Evolutionary conservation across 2,888 invertebrate genomes (phyloP), one percentile per base, ranked within the genome.

Genomic region (Cheilosia vulpina): DNA sequence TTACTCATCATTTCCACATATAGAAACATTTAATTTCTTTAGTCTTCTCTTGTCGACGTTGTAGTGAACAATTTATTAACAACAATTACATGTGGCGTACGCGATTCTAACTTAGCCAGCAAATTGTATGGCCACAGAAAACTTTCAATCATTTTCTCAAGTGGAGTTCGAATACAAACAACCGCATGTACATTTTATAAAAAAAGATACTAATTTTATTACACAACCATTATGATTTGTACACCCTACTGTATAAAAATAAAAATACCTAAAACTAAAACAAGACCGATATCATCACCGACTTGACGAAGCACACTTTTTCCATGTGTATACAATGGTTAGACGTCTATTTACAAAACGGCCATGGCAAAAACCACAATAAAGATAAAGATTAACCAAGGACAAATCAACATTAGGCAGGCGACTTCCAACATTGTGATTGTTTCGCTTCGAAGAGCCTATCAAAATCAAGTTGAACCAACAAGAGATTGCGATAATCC

Each of bases 361-460:
- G 94, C 93, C 93, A 95, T 94, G 88, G 95, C 94, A 91, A 95
- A 94, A 90, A 94, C 93, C 90, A 95, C 93, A 90, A 95, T 94
- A 89, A 95, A 93, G 89, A 95, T 94, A 90, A 95, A 93, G 90
- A 94, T 93, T 90, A 95, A 93, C 95, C 95, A 95, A 90, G 95
- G 95, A 89, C 94, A 94, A 89, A 95, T 93, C 90, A 95, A 93
- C 92, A 94, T 94, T 93, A 94, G 93, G 91, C 94, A 94, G 91
- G 94, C 93, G 21, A 91, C 91, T 88, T 92, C 92, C 73, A 90
- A 88, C 92, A 92, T 92, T 82, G 87, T 83, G 65, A 69, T 71
- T 72, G 45, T 34, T 78, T 60, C 65, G 38, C n/a, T 57, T 55
- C 53, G 11, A 43, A 34, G 55, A 58, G 24, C 19, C 50, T 41